A percentile compares a stretch with the other conserved stretches of the same genome.
These are phyloP conservation scores for Melieria picta DNA, from an alignment of 2,888 invertebrate genomes.

Conservation along the genomic window DNA sequence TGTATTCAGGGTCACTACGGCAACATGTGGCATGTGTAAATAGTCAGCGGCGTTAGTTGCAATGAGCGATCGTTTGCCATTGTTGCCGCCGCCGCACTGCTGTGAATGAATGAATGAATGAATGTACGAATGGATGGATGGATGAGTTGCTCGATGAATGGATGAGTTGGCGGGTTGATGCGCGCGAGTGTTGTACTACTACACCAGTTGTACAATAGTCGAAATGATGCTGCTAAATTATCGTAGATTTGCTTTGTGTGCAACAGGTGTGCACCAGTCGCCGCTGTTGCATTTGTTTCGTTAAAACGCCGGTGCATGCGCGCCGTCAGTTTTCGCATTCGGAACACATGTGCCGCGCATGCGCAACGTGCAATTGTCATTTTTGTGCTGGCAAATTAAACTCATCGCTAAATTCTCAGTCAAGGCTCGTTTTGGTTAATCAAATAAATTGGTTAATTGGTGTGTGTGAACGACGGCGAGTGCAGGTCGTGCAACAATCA, in stretches of 20 bases:
- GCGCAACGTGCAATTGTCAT: no score
- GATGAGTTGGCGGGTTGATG: neutral
- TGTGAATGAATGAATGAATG: neutral
- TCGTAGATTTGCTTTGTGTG: neutral
- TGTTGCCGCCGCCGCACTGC: neutral
- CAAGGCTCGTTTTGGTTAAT: no score
- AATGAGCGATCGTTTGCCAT: neutral
- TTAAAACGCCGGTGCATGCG: neutral
- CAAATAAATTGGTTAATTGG: no score
- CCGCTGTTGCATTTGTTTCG: neutral
- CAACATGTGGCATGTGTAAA: slow-evolving; percentile 6
- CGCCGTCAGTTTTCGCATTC: no score
- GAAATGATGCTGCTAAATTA: neutral
- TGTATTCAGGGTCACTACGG: slow-evolving; percentile 8
- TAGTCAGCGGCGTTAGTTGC: neutral
- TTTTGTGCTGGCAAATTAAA: no score
- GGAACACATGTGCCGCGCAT: no score
- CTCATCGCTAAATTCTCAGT: no score
- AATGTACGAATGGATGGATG: neutral
- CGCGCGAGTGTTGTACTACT: neutral
- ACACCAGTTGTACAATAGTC: neutral
- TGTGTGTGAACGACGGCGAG: no score
- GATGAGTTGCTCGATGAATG: neutral
- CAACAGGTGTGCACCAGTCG: neutral
- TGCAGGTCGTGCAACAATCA: no score